Percentiles rank a stretch among this genome's conserved stretches.
These are phyloP conservation scores for Macrotis lagotis DNA, from an alignment of 2,113 vertebrate genomes.

Conservation along the genomic window DNA sequence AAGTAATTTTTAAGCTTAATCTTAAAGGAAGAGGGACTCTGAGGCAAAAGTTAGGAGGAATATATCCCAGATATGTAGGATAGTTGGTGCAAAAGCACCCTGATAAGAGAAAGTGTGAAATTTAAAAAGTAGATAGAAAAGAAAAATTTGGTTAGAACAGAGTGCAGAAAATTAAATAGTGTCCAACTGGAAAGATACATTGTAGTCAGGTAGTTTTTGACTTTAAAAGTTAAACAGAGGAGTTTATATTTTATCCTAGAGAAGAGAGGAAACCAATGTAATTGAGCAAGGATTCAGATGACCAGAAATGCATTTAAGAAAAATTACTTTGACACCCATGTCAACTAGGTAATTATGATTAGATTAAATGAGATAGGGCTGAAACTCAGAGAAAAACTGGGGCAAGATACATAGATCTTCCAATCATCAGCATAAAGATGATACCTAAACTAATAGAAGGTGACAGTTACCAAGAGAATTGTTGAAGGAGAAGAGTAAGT, in stretches of 20 bases:
- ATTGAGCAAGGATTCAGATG: not conserved
- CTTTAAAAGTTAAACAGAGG: not conserved
- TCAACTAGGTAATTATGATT: not conserved
- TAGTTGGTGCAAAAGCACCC: not conserved
- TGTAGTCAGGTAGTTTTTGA: not conserved
- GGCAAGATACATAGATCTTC: not conserved
- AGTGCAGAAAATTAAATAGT: not conserved
- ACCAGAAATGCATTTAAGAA: not conserved
- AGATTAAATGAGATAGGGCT: not conserved
- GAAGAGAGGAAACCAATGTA: not conserved
- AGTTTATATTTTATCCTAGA: not conserved
- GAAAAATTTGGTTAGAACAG: not conserved
- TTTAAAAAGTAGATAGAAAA: not conserved
- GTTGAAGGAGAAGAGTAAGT: not conserved
- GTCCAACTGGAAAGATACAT: not conserved
- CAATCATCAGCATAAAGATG: not conserved
- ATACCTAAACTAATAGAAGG: not conserved
- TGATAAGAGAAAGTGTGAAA: not conserved
- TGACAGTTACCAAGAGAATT: not conserved
- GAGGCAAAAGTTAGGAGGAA: not conserved
- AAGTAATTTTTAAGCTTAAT: not conserved
- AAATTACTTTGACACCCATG: not conserved
- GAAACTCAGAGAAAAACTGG: not conserved
- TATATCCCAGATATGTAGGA: not conserved
- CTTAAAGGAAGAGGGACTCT: not conserved